Evolutionary conservation across 2,888 invertebrate genomes (phyloP).

Genomic region (Epistrophe eligans): DNA sequence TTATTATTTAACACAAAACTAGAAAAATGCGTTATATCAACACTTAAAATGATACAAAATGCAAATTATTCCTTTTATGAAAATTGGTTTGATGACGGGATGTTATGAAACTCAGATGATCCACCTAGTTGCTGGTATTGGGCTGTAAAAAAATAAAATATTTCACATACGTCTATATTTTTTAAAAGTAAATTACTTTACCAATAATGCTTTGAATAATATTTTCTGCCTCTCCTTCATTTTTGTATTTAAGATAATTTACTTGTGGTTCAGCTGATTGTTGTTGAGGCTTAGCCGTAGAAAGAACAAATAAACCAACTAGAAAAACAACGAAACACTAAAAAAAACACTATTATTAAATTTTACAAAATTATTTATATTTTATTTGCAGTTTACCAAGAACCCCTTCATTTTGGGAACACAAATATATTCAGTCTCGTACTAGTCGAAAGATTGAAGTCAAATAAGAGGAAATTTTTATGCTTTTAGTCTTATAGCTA

Average conservation of each 20-base stretch:
- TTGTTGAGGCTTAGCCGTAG: not conserved
- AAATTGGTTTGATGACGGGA: not conserved
- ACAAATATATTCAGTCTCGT: not conserved
- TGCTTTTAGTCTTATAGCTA: conserved; percentile 1
- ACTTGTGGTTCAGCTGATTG: not conserved
- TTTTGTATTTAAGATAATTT: not conserved
- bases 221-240: not conserved
- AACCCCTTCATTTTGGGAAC: not conserved
- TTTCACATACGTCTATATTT: not conserved
- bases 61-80: not conserved
- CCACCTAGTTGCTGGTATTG: not conserved
- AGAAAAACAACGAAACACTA: not conserved
- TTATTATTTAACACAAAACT: not conserved
- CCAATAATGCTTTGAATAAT: not conserved
- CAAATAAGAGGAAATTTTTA: not conserved
- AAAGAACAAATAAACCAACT: not conserved
- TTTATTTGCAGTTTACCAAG: not conserved
- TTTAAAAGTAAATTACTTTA: not conserved
- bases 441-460: not conserved
- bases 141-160: not conserved
- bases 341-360: not conserved
- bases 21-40: not conserved
- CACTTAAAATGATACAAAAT: not conserved
- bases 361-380: not conserved
- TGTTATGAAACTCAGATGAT: conserved; percentile 1